A percentile compares a stretch with the other conserved stretches of the same genome.
Evolutionary conservation across 1,140 invertebrate genomes (phyloP).

Genomic region (Homalodisca vitripennis): DNA sequence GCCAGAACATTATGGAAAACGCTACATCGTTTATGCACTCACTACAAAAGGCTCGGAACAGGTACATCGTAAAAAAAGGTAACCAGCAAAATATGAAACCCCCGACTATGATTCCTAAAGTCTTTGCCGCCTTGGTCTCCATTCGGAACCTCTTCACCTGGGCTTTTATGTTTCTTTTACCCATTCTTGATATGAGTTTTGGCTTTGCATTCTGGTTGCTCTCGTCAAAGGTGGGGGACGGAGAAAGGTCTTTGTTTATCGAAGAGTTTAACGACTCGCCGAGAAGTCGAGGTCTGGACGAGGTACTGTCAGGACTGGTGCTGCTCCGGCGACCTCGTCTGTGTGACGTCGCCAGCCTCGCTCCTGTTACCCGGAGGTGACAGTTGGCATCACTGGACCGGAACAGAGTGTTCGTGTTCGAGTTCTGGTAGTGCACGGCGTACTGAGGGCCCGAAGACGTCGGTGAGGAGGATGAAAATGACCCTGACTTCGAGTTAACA

Average conservation of each 20-base stretch:
- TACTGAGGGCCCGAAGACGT: constrained; percentile 48
- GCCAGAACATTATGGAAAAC: constrained; percentile 93
- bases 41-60: constrained; percentile 78
- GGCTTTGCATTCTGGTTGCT: constrained; percentile 55
- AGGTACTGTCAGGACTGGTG: constrained; percentile 46
- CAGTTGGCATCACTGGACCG: constrained; percentile 43
- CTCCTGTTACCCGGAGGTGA: constrained; percentile 49
- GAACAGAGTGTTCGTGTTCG: constrained; percentile 48
- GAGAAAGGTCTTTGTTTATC: constrained; percentile 41
- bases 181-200: constrained; percentile 69
- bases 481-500: constrained; percentile 33
- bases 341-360: constrained; percentile 40
- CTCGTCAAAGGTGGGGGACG: constrained; percentile 51
- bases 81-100: constrained; percentile 93
- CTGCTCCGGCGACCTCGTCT: constrained; percentile 41
- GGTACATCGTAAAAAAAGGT: constrained; percentile 93
- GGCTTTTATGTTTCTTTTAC: constrained; percentile 82
- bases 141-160: constrained; percentile 82
- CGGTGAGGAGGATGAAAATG: constrained; percentile 41
- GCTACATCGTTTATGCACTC: constrained; percentile 76
- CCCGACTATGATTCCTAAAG: constrained; percentile 90
- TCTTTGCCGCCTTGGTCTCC: constrained; percentile 94
- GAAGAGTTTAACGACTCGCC: constrained; percentile 37
- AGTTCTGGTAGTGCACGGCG: constrained; percentile 58
- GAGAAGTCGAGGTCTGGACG: constrained; percentile 29